Percentiles rank a stretch among this genome's conserved stretches.
phyloP scores from a whole-genome alignment of 1,140 invertebrate genomes.

The Macrocentrus cingulum region DNA sequence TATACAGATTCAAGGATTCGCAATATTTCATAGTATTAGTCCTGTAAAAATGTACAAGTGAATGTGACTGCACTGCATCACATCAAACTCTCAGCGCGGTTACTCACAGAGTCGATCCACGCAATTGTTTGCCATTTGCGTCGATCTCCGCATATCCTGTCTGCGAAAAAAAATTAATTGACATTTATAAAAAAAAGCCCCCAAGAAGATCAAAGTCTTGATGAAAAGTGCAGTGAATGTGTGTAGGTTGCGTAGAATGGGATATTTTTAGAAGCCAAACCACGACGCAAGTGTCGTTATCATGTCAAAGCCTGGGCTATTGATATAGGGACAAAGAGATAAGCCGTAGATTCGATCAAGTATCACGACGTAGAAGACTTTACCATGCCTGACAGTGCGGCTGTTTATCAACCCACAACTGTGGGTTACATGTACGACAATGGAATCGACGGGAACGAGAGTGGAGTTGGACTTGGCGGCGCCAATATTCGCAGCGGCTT shows the following conservation, averaged over 20 bases:
- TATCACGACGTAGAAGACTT: background rate
- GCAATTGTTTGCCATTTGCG: background rate
- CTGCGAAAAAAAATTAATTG: too few relatives aligned
- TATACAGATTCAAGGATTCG: background rate
- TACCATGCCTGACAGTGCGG: conserved; percentile 52
- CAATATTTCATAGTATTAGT: background rate
- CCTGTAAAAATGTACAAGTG: background rate
- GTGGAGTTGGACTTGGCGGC: conserved; percentile 38
- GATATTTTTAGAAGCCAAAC: background rate
- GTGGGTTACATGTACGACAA: conserved; percentile 54
- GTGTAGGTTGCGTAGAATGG: background rate
- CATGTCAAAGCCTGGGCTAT: background rate
- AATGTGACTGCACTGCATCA: background rate
- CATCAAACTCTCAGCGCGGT: too few relatives aligned
- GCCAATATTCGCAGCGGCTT: conserved; percentile 47
- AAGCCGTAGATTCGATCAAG: background rate
- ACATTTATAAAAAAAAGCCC: too few relatives aligned
- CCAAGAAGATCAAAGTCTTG: too few relatives aligned
- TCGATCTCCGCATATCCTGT: background rate
- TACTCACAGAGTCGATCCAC: too few relatives aligned
- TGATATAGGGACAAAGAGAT: background rate
- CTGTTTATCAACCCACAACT: conserved; percentile 56
- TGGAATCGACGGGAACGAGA: conserved; percentile 41
- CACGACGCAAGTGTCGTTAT: background rate
- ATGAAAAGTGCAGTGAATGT: background rate